phyloP scores from a whole-genome alignment of 2,888 invertebrate genomes.

The Keiferia lycopersicella region DNA sequence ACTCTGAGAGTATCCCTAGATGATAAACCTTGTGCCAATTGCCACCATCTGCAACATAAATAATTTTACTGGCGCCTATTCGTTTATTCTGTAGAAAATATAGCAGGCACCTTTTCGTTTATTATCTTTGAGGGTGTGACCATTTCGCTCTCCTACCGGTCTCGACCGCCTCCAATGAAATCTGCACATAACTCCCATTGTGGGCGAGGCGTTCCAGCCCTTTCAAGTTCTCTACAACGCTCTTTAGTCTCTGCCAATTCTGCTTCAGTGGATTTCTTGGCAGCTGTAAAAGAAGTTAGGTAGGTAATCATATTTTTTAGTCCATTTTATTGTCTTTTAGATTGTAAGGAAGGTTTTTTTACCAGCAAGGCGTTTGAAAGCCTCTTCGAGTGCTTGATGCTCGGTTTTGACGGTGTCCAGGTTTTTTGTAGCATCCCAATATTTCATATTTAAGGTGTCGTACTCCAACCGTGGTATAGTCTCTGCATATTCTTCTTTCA shows the following conservation, averaged over 20 bases:
- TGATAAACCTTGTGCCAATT: slow-evolving; percentile 63
- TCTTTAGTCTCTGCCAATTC: slow-evolving; percentile 69
- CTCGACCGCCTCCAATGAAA: slow-evolving; percentile 74
- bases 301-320: background rate
- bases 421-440: slow-evolving; percentile 46
- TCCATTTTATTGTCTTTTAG: background rate
- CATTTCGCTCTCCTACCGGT: slow-evolving; percentile 49
- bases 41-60: slow-evolving; percentile 62
- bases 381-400: slow-evolving; percentile 49
- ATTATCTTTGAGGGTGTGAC: background rate
- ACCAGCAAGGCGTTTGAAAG: slow-evolving; percentile 55
- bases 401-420: slow-evolving; percentile 46
- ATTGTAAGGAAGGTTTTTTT: background rate
- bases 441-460: slow-evolving; percentile 58
- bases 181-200: slow-evolving; percentile 76
- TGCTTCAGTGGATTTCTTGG: slow-evolving; percentile 59
- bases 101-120: background rate
- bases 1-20: slow-evolving; percentile 68
- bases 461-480: slow-evolving; percentile 69
- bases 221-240: slow-evolving; percentile 67
- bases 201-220: slow-evolving; percentile 75
- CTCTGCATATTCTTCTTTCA: slow-evolving; percentile 69
- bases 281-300: slow-evolving; percentile 40
- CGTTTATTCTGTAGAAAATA: no score
- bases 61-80: no score